Percentiles rank a stretch among this genome's conserved stretches.
phyloP scores from a whole-genome alignment of 2,797 vertebrate species.

The Lagorchestes hirsutus region DNA sequence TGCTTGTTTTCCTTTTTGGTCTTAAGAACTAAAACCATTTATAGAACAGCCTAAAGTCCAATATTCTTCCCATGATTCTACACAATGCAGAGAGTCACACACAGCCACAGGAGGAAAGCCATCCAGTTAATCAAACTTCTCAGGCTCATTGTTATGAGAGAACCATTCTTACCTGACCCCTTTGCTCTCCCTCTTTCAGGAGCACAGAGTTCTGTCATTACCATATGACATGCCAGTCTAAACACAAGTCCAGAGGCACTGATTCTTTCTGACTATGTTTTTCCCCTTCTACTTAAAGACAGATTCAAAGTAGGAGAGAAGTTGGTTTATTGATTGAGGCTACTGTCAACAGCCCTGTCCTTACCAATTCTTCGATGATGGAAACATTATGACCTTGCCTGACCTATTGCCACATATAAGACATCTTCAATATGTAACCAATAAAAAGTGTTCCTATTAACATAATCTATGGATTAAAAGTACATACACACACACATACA shows the following conservation, averaged over 20 bases:
- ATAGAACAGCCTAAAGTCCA: background rate
- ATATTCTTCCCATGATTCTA: background rate
- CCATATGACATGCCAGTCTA: background rate
- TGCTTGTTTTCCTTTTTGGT: background rate
- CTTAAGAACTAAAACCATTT: background rate
- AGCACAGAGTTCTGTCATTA: background rate
- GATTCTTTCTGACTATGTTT: background rate
- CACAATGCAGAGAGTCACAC: background rate
- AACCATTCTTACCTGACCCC: background rate
- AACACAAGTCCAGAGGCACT: background rate
- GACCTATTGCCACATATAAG: background rate
- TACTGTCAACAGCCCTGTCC: background rate
- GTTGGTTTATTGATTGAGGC: background rate
- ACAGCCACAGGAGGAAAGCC: background rate
- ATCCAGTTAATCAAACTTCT: background rate
- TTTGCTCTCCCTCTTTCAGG: background rate
- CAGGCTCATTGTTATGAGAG: background rate
- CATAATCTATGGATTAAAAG: background rate
- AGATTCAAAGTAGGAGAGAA: background rate
- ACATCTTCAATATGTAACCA: background rate
- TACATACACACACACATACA: background rate
- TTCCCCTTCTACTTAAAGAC: background rate
- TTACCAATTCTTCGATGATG: background rate
- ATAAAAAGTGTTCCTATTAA: background rate
- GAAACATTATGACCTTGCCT: background rate